Evolutionary conservation across 2,113 vertebrate genomes (phyloP).

Genomic region (Charadrius vociferus): DNA sequence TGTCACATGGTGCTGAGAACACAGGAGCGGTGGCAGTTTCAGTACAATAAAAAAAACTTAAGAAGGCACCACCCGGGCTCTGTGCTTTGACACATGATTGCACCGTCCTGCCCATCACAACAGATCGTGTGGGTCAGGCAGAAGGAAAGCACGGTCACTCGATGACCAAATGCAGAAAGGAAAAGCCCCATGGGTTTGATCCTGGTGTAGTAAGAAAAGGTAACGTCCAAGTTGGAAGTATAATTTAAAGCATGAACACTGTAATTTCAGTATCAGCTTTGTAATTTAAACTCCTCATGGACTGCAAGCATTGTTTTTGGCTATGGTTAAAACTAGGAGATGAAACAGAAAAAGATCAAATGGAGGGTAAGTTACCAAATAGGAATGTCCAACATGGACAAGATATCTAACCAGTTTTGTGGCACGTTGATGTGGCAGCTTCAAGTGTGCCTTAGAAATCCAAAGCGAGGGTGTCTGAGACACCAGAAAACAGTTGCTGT

Average conservation of each 20-base stretch:
- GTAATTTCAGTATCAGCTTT: neutral
- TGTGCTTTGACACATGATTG: accelerated
- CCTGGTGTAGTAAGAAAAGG: neutral
- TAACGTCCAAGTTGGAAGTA: neutral
- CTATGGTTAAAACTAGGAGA: neutral
- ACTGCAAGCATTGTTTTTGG: neutral
- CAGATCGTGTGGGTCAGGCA: neutral
- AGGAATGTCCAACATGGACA: neutral
- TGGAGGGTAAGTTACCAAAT: neutral
- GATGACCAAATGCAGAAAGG: neutral
- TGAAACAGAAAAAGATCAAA: neutral
- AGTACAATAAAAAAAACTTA: neutral
- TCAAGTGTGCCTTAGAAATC: neutral
- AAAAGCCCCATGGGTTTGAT: neutral
- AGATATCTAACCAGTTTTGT: neutral
- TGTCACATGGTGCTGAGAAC: neutral
- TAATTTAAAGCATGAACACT: neutral
- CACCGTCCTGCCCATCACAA: accelerated
- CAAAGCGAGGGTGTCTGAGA: neutral
- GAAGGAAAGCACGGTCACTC: neutral
- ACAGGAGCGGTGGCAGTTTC: neutral
- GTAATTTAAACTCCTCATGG: neutral
- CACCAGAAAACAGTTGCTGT: neutral
- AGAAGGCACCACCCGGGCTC: neutral
- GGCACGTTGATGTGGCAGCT: neutral